A percentile compares a stretch with the other conserved stretches of the same genome.
Evolutionary conservation across 2,888 invertebrate species (phyloP).

Genomic region (Lycaena phlaeas): DNA sequence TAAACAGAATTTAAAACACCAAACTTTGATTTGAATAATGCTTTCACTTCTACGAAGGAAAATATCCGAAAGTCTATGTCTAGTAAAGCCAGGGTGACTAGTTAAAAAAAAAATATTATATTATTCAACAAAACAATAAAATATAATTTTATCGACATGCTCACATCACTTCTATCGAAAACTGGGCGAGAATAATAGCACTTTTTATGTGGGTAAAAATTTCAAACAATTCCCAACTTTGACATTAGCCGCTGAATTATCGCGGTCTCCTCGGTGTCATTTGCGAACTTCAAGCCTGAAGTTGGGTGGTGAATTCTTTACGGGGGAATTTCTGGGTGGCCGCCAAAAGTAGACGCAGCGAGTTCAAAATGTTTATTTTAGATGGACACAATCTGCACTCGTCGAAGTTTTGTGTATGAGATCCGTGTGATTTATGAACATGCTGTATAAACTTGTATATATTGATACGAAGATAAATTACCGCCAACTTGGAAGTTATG

Average conservation of each 20-base stretch:
- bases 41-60: too few relatives aligned
- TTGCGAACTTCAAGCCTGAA: slow-evolving; percentile 60
- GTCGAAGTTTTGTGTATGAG: neutral
- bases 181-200: slow-evolving; percentile 43
- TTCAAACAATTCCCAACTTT: slow-evolving; percentile 61
- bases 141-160: slow-evolving; percentile 1
- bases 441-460: neutral
- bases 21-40: too few relatives aligned
- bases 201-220: slow-evolving; percentile 54
- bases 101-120: too few relatives aligned
- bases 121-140: too few relatives aligned
- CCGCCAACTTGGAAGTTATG: neutral
- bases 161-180: slow-evolving; percentile 34
- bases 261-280: slow-evolving; percentile 64
- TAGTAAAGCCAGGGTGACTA: too few relatives aligned
- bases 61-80: too few relatives aligned
- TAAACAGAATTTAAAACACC: too few relatives aligned
- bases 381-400: slow-evolving; percentile 7
- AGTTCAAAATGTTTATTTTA: slow-evolving; percentile 30
- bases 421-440: slow-evolving; percentile 1
- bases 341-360: slow-evolving; percentile 29
- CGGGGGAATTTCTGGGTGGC: slow-evolving; percentile 27
- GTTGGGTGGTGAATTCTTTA: slow-evolving; percentile 43
- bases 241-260: slow-evolving; percentile 67
- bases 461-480: neutral